Evolutionary conservation across 2,888 invertebrate genomes (phyloP).

Genomic region (Aphelenchoides bicaudatus): DNA sequence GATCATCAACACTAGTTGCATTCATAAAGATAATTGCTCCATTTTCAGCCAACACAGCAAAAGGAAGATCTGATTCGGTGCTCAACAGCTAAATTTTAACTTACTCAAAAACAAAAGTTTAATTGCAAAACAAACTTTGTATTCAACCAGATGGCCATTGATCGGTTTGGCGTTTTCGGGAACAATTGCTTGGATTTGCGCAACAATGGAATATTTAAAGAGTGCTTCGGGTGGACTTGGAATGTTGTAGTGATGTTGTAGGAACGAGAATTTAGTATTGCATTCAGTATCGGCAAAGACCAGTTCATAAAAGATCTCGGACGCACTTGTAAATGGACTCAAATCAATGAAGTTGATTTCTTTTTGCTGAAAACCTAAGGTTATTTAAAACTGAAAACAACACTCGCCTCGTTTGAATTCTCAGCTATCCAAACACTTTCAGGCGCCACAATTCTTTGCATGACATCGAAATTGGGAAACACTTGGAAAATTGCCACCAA

Average conservation of each 20-base stretch:
- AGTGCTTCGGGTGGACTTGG: neutral
- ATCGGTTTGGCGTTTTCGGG: no score
- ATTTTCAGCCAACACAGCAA: constrained; percentile 1
- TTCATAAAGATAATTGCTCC: neutral
- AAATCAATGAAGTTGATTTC: constrained; percentile 10
- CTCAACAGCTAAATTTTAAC: neutral
- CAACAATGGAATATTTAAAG: neutral
- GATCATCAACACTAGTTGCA: neutral
- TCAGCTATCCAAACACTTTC: constrained; percentile 5
- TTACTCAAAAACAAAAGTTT: no score
- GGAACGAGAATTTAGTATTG: neutral
- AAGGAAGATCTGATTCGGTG: neutral
- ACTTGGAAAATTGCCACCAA: constrained; percentile 11
- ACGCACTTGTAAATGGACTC: neutral
- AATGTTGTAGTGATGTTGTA: constrained; percentile 5
- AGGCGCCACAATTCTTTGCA: neutral
- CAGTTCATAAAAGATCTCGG: constrained; percentile 11
- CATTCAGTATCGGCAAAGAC: constrained; percentile 4
- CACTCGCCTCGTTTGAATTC: neutral
- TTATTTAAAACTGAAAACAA: no score
- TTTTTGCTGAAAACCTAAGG: no score
- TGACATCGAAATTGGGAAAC: constrained; percentile 16
- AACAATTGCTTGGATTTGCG: constrained; percentile 12
- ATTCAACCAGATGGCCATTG: no score
- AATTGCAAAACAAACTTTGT: no score